Conservation (phyloP, 1,140 invertebrate species). For the Phenacoccus solenopsis region DNA sequence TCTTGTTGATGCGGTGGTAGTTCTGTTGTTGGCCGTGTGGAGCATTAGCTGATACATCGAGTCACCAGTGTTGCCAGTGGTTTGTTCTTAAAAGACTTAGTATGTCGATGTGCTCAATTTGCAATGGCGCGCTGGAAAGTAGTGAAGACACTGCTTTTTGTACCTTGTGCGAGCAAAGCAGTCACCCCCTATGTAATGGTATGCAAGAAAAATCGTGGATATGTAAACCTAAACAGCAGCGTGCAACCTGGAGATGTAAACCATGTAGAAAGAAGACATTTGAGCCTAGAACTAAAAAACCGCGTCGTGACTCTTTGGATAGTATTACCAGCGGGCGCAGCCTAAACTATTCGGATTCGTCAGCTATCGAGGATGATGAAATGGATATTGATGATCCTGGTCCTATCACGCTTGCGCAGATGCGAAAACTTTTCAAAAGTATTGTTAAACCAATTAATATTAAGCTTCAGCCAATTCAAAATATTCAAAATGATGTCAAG, state of each 20-base stretch:
- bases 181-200: background rate
- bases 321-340: no score
- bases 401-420: background rate
- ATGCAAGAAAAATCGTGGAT: background rate
- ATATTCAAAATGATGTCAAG: background rate
- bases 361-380: background rate
- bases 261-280: background rate
- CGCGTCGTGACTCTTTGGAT: background rate
- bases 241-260: background rate
- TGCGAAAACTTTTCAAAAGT: background rate
- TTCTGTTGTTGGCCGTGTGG: no score
- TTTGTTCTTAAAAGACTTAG: no score
- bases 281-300: no score
- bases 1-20: no score
- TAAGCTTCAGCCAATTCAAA: background rate
- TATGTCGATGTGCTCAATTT: background rate
- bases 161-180: background rate
- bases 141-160: no score
- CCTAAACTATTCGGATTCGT: background rate
- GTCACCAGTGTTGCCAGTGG: no score
- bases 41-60: no score
- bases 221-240: background rate
- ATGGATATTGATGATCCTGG: background rate
- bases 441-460: background rate
- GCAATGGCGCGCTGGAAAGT: no score